A percentile compares a stretch with the other conserved stretches of the same genome.
Conservation (phyloP, 2,797 vertebrate genomes). For the Enteromius paludinosus region DNA sequence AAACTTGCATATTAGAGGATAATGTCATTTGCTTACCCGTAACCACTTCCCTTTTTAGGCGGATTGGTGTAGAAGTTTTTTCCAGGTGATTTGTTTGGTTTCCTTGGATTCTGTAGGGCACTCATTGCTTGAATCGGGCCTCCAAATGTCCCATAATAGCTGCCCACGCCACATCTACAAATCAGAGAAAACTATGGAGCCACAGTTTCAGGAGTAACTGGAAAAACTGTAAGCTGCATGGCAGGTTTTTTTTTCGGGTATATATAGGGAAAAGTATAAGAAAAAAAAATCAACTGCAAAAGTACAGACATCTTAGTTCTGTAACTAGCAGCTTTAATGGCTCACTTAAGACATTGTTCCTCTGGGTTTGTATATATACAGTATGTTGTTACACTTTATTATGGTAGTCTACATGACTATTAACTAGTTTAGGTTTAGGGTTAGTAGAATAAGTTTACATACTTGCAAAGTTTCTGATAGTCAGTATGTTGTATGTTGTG, state of each 20-base stretch:
- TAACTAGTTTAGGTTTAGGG: no score
- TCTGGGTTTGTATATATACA: not conserved
- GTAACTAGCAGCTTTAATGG: not conserved
- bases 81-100: conserved; percentile 73
- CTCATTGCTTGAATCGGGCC: conserved; percentile 83
- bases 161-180: conserved; percentile 83
- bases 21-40: conserved; percentile 77
- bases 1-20: conserved; percentile 21
- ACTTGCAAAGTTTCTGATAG: no score
- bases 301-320: not conserved
- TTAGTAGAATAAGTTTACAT: no score
- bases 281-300: not conserved
- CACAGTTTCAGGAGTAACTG: not conserved
- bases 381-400: no score
- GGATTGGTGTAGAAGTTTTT: conserved; percentile 88
- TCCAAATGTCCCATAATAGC: conserved; percentile 86
- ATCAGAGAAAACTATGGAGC: conserved; percentile 16
- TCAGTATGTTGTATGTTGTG: no score
- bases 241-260: not conserved
- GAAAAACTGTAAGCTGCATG: not conserved
- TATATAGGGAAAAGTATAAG: not conserved
- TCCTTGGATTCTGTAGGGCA: conserved; percentile 67
- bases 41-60: conserved; percentile 87
- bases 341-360: not conserved
- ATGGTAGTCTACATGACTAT: no score